phyloP scores from a whole-genome alignment of 2,797 vertebrate genomes.

The Ficedula albicollis region DNA sequence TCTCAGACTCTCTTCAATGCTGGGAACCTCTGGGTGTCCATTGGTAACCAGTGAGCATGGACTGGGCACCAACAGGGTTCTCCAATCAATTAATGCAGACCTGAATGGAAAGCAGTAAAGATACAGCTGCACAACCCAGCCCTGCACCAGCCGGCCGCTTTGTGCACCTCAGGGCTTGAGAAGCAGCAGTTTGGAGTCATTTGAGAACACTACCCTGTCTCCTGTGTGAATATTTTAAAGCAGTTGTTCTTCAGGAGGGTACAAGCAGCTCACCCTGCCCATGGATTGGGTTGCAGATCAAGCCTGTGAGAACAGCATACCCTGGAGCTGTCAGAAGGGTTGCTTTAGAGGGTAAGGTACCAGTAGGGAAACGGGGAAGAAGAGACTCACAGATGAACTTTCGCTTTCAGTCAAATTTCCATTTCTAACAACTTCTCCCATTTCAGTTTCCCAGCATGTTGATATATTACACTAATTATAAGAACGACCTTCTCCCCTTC shows the following conservation, averaged over 20 bases:
- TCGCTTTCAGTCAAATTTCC: conserved; percentile 28
- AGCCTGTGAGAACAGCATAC: background rate
- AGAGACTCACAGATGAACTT: conserved; percentile 34
- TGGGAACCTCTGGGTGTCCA: background rate
- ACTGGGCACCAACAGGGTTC: background rate
- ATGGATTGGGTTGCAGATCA: conserved; percentile 22
- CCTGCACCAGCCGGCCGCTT: background rate
- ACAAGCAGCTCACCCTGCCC: background rate
- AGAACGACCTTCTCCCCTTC: conserved; percentile 22
- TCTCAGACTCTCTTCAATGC: background rate
- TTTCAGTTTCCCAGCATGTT: conserved; percentile 33
- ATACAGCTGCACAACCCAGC: background rate
- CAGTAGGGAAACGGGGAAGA: background rate
- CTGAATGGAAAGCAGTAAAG: background rate
- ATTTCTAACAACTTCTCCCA: conserved; percentile 55
- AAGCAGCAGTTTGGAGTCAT: conserved; percentile 20
- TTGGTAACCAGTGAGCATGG: background rate
- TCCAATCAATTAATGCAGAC: background rate
- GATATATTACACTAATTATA: conserved; percentile 49
- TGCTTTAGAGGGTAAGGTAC: background rate
- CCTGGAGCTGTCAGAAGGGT: background rate
- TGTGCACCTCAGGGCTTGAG: background rate
- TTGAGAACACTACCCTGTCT: background rate
- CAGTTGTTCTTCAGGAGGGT: background rate
- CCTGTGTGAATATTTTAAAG: conserved; percentile 62